These are phyloP conservation scores for Rhinogobius similis DNA, from an alignment of 2,113 vertebrate genomes.

Conservation along the genomic window DNA sequence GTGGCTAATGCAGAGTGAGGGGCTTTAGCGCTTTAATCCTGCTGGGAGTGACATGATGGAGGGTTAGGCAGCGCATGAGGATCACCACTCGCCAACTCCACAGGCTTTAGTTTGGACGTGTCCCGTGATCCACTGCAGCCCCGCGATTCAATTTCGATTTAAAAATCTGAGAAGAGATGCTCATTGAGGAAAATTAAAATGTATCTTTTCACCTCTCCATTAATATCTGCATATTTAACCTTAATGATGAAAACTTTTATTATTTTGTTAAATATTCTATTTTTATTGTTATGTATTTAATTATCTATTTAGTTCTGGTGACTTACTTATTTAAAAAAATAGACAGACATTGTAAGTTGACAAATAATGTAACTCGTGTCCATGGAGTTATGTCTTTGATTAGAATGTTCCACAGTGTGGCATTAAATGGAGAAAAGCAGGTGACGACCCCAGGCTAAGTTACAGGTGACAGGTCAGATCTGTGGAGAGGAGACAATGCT, in stretches of 20 bases:
- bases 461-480: no score
- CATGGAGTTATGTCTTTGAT: not conserved
- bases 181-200: not conserved
- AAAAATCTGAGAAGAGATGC: no score
- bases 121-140: conserved; percentile 16
- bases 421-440: not conserved
- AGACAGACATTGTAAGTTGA: no score
- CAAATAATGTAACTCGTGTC: no score
- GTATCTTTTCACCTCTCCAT: not conserved
- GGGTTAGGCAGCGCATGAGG: conserved; percentile 23
- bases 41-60: conserved; percentile 55
- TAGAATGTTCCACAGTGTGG: not conserved
- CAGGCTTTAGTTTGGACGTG: conserved; percentile 22
- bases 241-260: no score
- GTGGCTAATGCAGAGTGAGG: conserved; percentile 34
- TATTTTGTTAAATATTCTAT: no score
- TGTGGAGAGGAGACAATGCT: no score
- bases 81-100: conserved; percentile 32
- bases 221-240: not conserved
- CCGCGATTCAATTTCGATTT: no score
- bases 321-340: not conserved
- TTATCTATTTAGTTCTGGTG: not conserved
- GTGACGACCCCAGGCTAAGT: no score
- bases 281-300: not conserved
- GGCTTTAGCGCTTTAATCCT: conserved; percentile 63